A percentile compares a stretch with the other conserved stretches of the same genome.
Conservation (phyloP, 2,888 invertebrate genomes). For the Eudasyphora cyanicolor region DNA sequence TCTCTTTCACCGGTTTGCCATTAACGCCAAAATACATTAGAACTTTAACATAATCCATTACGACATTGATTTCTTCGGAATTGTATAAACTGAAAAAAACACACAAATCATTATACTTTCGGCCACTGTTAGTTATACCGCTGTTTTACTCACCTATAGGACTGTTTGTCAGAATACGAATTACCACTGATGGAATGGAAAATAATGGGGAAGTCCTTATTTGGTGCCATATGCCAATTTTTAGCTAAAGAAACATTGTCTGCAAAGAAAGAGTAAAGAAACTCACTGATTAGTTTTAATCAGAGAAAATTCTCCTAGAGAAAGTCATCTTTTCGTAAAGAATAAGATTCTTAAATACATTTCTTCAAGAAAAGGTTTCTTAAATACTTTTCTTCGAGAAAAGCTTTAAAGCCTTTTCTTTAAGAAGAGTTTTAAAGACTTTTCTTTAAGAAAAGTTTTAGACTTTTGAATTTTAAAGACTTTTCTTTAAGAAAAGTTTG, state of each 20-base stretch:
- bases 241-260: slow-evolving; percentile 66
- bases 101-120: neutral
- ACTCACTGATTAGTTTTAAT: no score
- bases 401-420: no score
- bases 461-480: no score
- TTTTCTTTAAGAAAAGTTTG: no score
- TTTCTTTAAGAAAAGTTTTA: no score
- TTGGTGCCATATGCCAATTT: slow-evolving; percentile 73
- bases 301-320: no score
- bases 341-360: no score
- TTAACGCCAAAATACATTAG: slow-evolving; percentile 78
- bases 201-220: slow-evolving; percentile 81
- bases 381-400: no score
- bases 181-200: slow-evolving; percentile 83
- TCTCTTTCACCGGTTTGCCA: slow-evolving; percentile 77
- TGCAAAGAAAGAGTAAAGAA: slow-evolving; percentile 60
- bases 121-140: neutral
- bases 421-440: no score
- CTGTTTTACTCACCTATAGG: slow-evolving; percentile 67
- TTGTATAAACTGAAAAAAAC: slow-evolving; percentile 82
- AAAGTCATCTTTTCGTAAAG: no score
- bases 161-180: slow-evolving; percentile 50
- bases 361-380: no score
- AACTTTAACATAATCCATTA: slow-evolving; percentile 82
- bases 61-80: slow-evolving; percentile 81